Percentiles rank a stretch among this genome's conserved stretches.
These are phyloP conservation scores for Mesorhabditis spiculigera DNA, from an alignment of 2,888 invertebrate species.

Conservation along the genomic window DNA sequence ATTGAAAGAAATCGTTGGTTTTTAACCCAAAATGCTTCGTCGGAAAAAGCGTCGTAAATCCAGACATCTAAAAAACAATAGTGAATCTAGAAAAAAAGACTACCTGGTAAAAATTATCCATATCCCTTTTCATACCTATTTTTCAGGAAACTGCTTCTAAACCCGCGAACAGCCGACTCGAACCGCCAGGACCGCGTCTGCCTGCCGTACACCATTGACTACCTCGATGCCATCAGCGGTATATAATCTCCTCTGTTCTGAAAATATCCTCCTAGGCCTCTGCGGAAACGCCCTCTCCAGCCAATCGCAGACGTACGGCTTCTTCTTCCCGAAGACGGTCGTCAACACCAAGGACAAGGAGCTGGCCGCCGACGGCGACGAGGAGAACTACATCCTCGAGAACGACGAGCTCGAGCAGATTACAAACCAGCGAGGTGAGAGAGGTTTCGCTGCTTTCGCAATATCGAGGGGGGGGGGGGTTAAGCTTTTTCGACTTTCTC, in stretches of 20 bases:
- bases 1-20: no score
- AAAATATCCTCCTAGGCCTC: background rate
- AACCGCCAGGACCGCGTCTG: background rate
- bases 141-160: background rate
- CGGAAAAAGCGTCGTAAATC: no score
- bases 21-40: no score
- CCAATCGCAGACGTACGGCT: background rate
- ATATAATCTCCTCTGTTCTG: background rate
- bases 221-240: background rate
- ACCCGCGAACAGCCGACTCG: background rate
- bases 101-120: no score
- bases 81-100: no score
- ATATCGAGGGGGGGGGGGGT: no score
- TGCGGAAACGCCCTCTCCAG: background rate
- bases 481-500: no score
- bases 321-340: conserved; percentile 3
- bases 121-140: background rate
- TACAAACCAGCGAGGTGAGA: background rate
- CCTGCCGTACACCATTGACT: background rate
- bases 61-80: no score
- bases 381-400: background rate
- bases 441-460: background rate
- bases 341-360: conserved; percentile 2
- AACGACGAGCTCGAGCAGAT: background rate
- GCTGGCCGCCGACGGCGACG: background rate